A percentile compares a stretch with the other conserved stretches of the same genome.
phyloP scores from a whole-genome alignment of 2,113 vertebrate genomes.

The Pangasianodon gigas region DNA sequence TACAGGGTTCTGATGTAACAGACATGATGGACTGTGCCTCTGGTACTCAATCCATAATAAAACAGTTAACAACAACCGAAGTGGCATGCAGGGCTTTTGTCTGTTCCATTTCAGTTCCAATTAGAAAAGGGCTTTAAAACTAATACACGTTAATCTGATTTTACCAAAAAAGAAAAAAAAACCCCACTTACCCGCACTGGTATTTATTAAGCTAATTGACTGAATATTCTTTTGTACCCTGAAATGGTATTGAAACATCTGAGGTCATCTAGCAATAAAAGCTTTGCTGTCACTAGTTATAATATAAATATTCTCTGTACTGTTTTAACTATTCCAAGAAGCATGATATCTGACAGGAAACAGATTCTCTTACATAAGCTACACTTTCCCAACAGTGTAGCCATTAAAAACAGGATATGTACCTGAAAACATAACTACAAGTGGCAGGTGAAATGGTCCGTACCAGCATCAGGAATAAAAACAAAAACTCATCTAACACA shows the following conservation, averaged over 20 bases:
- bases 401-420: not conserved
- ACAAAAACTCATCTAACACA: not conserved
- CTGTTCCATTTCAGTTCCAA: constrained; percentile 1
- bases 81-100: not conserved
- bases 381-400: constrained; percentile 17
- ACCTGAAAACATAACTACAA: not conserved
- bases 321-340: not conserved
- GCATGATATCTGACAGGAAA: not conserved
- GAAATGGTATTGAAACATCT: constrained; percentile 8
- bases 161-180: not conserved
- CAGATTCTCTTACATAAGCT: not conserved
- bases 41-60: not conserved
- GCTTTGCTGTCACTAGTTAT: not conserved
- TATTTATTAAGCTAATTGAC: constrained; percentile 12
- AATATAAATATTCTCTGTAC: constrained; percentile 4
- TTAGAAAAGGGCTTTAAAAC: not conserved
- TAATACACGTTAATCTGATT: not conserved
- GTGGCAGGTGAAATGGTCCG: not conserved
- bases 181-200: not conserved
- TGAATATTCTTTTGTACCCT: not conserved
- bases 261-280: not conserved
- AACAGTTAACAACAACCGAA: not conserved
- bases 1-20: not conserved
- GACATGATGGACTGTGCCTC: not conserved
- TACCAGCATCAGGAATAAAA: not conserved